Evolutionary conservation across 2,113 vertebrate species (phyloP).

Genomic region (Dasyprocta punctata): DNA sequence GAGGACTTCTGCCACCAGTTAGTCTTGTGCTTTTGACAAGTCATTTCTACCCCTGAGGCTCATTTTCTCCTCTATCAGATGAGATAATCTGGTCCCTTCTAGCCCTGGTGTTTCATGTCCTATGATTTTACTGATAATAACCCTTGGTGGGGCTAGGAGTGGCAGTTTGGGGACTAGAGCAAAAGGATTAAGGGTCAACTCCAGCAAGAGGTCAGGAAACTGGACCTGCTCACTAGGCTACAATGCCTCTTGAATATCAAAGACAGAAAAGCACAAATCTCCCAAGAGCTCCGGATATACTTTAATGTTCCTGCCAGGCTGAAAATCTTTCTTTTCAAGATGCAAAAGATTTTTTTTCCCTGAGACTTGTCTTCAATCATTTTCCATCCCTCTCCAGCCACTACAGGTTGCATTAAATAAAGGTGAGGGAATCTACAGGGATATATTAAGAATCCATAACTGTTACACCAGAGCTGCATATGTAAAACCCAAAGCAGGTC

Average conservation of each 20-base stretch:
- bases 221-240: not conserved
- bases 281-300: not conserved
- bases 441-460: not conserved
- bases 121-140: conserved; percentile 3
- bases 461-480: not conserved
- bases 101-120: not conserved
- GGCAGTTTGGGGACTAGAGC: not conserved
- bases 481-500: not conserved
- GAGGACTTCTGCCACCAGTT: not conserved
- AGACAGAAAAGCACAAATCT: not conserved
- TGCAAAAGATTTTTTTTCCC: conserved; percentile 28
- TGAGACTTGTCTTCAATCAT: conserved; percentile 30
- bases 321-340: conserved; percentile 34
- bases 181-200: not conserved
- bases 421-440: not conserved
- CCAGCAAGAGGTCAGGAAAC: not conserved
- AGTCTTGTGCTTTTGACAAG: not conserved
- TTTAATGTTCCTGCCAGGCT: not conserved
- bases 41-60: not conserved
- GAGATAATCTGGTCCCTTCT: not conserved
- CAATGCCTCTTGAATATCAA: not conserved
- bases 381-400: conserved; percentile 13
- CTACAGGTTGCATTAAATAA: not conserved
- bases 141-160: not conserved
- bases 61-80: not conserved